Conservation (phyloP, 23 tunicate species). For the Pegea sp. region DNA sequence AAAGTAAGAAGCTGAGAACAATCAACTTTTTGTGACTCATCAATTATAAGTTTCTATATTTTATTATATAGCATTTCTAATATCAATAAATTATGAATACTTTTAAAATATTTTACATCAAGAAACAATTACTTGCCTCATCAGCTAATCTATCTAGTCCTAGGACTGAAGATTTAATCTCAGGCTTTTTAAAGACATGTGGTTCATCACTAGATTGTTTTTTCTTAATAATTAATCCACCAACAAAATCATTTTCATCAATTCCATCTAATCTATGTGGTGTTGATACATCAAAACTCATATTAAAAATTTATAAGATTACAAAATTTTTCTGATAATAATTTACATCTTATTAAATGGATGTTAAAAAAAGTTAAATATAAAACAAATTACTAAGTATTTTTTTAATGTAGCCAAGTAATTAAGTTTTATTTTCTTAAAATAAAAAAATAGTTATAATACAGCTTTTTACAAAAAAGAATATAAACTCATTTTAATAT, state of each 20-base stretch:
- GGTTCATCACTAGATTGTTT: slow-evolving; percentile 33
- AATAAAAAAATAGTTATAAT: no score
- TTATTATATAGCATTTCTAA: not conserved
- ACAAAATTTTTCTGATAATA: no score
- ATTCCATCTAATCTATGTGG: slow-evolving; percentile 68
- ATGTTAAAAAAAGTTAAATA: no score
- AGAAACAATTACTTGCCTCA: not conserved
- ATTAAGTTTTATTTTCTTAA: no score
- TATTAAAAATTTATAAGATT: no score
- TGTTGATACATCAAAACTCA: slow-evolving; percentile 12
- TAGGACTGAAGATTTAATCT: slow-evolving; percentile 39
- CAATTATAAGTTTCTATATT: not conserved
- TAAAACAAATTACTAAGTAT: no score
- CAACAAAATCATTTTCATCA: slow-evolving; percentile 16
- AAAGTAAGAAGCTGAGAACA: no score
- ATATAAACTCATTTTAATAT: no score
- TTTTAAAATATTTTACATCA: not conserved
- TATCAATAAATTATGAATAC: not conserved
- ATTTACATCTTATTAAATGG: no score
- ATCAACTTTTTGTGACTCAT: no score
- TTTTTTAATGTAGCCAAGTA: no score
- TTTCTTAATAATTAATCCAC: slow-evolving; percentile 68
- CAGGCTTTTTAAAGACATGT: slow-evolving; percentile 78
- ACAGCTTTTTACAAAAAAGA: no score
- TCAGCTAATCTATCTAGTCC: slow-evolving; percentile 85